phyloP scores from a whole-genome alignment of 2,797 vertebrate species.

The Enteromius argenteus region DNA sequence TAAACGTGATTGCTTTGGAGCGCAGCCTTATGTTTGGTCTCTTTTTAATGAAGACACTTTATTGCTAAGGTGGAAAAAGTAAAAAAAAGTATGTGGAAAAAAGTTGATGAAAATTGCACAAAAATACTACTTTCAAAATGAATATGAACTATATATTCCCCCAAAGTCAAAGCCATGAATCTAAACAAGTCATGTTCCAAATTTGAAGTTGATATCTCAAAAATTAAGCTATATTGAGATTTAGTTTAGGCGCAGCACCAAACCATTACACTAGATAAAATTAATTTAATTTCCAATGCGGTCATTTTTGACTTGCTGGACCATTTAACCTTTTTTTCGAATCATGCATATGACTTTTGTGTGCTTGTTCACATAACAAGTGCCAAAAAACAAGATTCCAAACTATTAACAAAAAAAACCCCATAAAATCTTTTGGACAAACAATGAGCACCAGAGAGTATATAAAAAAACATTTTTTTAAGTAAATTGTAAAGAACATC shows the following conservation, averaged over 20 bases:
- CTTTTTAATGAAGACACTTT: not conserved
- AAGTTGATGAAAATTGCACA: not conserved
- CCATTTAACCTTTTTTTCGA: not conserved
- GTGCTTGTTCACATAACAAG: not conserved
- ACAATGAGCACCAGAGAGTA: not conserved
- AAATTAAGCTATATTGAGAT: not conserved
- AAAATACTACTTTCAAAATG: not conserved
- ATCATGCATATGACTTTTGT: not conserved
- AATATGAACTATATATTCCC: not conserved
- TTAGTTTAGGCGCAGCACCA: not conserved
- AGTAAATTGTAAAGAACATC: not conserved
- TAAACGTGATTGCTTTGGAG: not conserved
- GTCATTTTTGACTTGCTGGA: not conserved
- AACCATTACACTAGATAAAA: not conserved
- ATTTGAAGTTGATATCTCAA: not conserved
- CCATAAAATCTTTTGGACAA: not conserved
- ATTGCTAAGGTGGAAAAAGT: not conserved
- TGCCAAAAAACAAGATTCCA: not conserved
- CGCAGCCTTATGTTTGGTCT: not conserved
- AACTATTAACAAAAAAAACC: not conserved
- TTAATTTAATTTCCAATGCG: not conserved
- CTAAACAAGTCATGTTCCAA: not conserved
- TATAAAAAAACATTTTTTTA: not conserved
- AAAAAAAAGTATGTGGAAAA: not conserved
- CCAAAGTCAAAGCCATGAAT: not conserved